Evolutionary conservation across 1,140 invertebrate species (phyloP).

Genomic region (Episyrphus balteatus): DNA sequence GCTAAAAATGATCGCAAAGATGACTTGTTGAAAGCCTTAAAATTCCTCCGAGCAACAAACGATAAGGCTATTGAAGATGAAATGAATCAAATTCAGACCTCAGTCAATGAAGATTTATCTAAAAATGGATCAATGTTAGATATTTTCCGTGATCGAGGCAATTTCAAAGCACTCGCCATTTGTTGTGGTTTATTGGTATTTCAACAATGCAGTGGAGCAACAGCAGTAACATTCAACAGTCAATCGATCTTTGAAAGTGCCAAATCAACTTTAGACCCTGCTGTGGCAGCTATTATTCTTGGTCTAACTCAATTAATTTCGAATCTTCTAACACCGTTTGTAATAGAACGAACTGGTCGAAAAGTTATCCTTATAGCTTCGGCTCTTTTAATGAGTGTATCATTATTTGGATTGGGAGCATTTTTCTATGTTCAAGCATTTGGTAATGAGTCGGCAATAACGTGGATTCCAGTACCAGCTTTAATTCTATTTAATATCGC

Average conservation of each 20-base stretch:
- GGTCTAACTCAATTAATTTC: conserved; percentile 55
- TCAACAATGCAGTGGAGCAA: conserved; percentile 73
- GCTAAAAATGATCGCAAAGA: conserved; percentile 45
- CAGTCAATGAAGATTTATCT: conserved; percentile 43
- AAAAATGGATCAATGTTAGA: conserved; percentile 43
- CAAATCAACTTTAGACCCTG: conserved; percentile 45
- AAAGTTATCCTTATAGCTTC: conserved; percentile 59
- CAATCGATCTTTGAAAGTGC: conserved; percentile 56
- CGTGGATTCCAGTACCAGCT: conserved; percentile 53
- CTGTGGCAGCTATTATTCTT: conserved; percentile 63
- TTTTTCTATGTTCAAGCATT: conserved; percentile 47
- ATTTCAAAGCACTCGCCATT: conserved; percentile 55
- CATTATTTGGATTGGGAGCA: conserved; percentile 45
- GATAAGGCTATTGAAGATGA: conserved; percentile 48
- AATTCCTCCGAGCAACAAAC: conserved; percentile 52
- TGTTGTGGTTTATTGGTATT: conserved; percentile 58
- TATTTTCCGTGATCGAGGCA: conserved; percentile 43
- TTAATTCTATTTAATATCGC: conserved; percentile 56
- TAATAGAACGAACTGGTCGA: conserved; percentile 66
- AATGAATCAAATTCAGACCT: conserved; percentile 42
- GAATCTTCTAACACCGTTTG: conserved; percentile 52
- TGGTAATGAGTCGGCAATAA: conserved; percentile 38
- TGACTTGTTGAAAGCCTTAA: conserved; percentile 51
- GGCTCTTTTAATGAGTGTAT: conserved; percentile 49
- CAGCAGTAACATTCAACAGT: conserved; percentile 73